Percentiles rank a stretch among this genome's conserved stretches.
Conservation (phyloP, 1,140 invertebrate species). For the Gryllus bimaculatus region DNA sequence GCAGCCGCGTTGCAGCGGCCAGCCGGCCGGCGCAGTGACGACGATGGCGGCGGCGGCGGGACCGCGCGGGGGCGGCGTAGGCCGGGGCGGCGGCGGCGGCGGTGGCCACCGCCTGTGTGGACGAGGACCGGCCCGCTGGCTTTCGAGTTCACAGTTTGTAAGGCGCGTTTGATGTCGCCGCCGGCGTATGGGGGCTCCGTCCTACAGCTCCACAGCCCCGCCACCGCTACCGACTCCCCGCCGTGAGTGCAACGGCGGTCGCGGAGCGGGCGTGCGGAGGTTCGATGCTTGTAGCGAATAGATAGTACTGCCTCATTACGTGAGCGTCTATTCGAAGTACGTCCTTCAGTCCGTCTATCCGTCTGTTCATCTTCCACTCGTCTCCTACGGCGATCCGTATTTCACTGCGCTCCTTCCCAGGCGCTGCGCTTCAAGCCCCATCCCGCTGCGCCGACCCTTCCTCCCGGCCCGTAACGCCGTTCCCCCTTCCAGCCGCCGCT, state of each 20-base stretch:
- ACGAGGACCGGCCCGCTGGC: neutral
- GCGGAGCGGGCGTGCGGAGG: neutral
- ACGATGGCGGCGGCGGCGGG: too few species aligned
- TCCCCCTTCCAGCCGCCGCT: too few species aligned
- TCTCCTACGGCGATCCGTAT: neutral
- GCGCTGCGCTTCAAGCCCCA: too few species aligned
- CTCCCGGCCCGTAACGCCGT: too few species aligned
- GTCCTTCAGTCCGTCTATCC: neutral
- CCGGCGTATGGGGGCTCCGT: neutral
- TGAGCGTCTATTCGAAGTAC: neutral
- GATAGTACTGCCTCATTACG: neutral
- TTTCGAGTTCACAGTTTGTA: neutral
- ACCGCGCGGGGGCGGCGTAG: neutral
- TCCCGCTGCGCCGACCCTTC: too few species aligned
- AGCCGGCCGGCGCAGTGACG: neutral
- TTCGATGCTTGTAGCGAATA: neutral
- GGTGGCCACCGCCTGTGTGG: neutral
- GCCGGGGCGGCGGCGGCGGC: too few species aligned
- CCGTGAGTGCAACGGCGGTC: neutral
- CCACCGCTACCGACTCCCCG: too few species aligned
- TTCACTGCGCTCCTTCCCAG: too few species aligned
- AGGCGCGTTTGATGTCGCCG: neutral
- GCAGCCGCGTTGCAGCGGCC: too few species aligned
- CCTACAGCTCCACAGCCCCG: too few species aligned
- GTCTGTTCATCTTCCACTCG: neutral